phyloP scores from a whole-genome alignment of 2,888 invertebrate genomes.

The Notodonta dromedarius region DNA sequence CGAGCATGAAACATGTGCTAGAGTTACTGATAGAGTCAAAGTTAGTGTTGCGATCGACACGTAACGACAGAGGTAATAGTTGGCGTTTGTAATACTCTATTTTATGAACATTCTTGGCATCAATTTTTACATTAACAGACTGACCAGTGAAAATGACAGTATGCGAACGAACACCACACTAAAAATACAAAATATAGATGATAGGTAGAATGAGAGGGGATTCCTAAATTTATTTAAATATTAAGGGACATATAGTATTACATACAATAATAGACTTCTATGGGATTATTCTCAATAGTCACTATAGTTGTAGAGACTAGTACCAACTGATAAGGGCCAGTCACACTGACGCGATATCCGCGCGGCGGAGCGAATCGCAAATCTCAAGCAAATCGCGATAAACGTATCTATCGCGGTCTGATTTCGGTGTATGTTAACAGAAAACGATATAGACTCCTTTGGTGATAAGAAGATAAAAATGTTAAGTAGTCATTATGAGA shows the following conservation, averaged over 20 bases:
- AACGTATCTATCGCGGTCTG: not conserved
- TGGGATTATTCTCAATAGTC: conserved; percentile 56
- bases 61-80: too few species aligned
- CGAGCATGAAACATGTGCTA: too few species aligned
- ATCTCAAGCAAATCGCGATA: too few species aligned
- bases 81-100: not conserved
- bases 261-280: conserved; percentile 74
- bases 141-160: conserved; percentile 73
- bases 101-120: conserved; percentile 21
- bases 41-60: too few species aligned
- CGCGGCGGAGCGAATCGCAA: not conserved
- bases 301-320: conserved; percentile 55
- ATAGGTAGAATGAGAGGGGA: conserved; percentile 67
- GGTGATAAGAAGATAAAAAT: too few species aligned
- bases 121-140: conserved; percentile 52
- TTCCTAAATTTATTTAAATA: conserved; percentile 70
- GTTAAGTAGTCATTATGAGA: too few species aligned
- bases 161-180: conserved; percentile 81
- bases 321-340: conserved; percentile 21
- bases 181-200: conserved; percentile 72
- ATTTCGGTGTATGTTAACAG: too few species aligned
- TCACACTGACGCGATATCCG: conserved; percentile 18
- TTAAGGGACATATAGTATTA: conserved; percentile 43
- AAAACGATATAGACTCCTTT: too few species aligned
- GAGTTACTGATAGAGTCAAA: too few species aligned